Percentiles rank a stretch among this genome's conserved stretches.
Evolutionary conservation across 2,888 invertebrate genomes (phyloP).

Genomic region (Dicranocentrus wangi): DNA sequence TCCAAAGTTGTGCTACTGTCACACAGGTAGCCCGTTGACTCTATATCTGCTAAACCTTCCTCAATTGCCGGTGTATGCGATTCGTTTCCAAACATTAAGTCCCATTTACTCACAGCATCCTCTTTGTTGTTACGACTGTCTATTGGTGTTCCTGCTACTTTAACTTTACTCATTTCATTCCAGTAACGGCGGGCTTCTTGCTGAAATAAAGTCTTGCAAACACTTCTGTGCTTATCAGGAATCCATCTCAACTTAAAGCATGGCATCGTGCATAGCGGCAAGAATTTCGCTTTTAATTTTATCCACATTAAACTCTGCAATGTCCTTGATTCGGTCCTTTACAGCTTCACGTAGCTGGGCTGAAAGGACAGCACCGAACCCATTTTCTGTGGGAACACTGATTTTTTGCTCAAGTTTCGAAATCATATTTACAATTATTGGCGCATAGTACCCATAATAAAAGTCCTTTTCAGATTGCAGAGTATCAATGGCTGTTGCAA

Average conservation of each 20-base stretch:
- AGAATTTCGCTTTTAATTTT: neutral
- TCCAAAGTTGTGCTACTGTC: neutral
- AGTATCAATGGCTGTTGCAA: conserved; percentile 4
- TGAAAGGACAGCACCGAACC: neutral
- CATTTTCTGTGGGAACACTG: neutral
- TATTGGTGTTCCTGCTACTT: neutral
- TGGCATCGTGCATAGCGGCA: neutral
- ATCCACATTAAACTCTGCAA: neutral
- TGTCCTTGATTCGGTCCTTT: neutral
- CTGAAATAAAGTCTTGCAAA: neutral
- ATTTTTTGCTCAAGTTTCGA: neutral
- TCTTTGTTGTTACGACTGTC: neutral
- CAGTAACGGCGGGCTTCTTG: neutral
- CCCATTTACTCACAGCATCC: neutral
- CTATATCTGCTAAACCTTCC: neutral
- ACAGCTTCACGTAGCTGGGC: neutral
- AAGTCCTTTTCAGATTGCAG: conserved; percentile 32
- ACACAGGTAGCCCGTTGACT: neutral
- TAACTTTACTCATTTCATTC: neutral
- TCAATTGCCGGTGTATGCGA: neutral
- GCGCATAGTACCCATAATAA: conserved; percentile 3
- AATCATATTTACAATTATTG: neutral
- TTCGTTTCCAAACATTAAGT: neutral
- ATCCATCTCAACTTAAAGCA: neutral
- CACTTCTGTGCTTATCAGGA: neutral